These are phyloP conservation scores for Pelodytes ibericus DNA, from an alignment of 2,797 vertebrate species.

Conservation along the genomic window DNA sequence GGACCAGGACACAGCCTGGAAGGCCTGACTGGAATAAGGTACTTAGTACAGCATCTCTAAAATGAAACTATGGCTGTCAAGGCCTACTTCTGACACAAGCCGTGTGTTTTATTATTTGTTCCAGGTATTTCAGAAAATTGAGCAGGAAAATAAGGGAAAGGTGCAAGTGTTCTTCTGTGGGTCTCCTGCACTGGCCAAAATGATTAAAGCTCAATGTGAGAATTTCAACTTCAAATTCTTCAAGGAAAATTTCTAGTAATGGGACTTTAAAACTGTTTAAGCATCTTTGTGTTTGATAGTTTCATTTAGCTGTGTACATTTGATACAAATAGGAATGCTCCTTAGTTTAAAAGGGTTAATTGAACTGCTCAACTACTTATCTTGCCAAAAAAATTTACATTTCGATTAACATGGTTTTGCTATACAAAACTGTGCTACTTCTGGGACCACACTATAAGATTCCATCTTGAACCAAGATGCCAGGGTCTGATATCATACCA, in stretches of 20 bases:
- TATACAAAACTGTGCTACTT: too few relatives aligned
- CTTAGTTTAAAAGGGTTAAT: too few relatives aligned
- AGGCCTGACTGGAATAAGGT: conserved; percentile 84
- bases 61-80: not conserved
- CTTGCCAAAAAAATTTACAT: too few relatives aligned
- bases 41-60: not conserved
- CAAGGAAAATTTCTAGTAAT: conserved; percentile 80
- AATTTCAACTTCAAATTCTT: conserved; percentile 81
- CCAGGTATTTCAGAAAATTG: conserved; percentile 84
- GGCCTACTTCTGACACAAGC: not conserved
- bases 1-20: conserved; percentile 83
- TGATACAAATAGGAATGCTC: too few relatives aligned
- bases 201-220: conserved; percentile 80
- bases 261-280: too few relatives aligned
- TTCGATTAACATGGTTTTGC: too few relatives aligned
- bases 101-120: not conserved
- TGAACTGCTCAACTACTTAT: too few relatives aligned
- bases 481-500: too few relatives aligned
- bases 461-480: too few relatives aligned
- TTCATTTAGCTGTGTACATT: too few relatives aligned
- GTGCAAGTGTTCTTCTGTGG: conserved; percentile 89
- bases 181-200: conserved; percentile 76
- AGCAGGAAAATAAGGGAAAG: conserved; percentile 79
- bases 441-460: too few relatives aligned
- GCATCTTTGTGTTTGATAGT: too few relatives aligned